A percentile compares a stretch with the other conserved stretches of the same genome.
These are phyloP conservation scores for Xiphophorus maculatus DNA, from an alignment of 2,113 vertebrate species.

Conservation along the genomic window DNA sequence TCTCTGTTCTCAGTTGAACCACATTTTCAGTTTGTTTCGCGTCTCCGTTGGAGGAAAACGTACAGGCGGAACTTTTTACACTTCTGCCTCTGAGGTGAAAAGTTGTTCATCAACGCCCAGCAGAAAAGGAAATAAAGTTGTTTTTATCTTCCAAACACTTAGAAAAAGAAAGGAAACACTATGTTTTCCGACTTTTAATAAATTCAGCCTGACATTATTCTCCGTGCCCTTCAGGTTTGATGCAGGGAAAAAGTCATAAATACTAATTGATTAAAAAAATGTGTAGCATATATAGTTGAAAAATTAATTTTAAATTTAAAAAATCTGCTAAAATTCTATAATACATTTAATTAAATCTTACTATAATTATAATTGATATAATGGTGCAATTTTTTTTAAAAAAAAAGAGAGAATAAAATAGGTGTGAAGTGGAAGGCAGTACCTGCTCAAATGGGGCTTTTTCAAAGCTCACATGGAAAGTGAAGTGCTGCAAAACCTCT, in stretches of 20 bases:
- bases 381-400: too few relatives aligned
- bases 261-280: too few relatives aligned
- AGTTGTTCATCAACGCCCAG: conserved; percentile 50
- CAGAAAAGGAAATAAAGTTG: conserved; percentile 6
- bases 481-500: conserved; percentile 56
- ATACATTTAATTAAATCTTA: too few relatives aligned
- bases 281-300: too few relatives aligned
- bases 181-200: too few relatives aligned
- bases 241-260: too few relatives aligned
- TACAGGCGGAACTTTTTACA: conserved; percentile 49
- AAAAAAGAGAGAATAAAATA: conserved; percentile 14
- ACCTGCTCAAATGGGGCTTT: conserved; percentile 50
- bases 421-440: conserved; percentile 1
- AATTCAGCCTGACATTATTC: too few relatives aligned
- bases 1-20: conserved; percentile 27
- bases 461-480: conserved; percentile 40
- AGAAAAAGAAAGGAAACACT: background rate
- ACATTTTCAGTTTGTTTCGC: conserved; percentile 21
- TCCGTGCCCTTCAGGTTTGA: too few relatives aligned
- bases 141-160: conserved; percentile 4
- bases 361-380: too few relatives aligned
- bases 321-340: too few relatives aligned
- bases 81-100: conserved; percentile 34
- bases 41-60: conserved; percentile 6
- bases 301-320: too few relatives aligned